Evolutionary conservation across 2,888 invertebrate species (phyloP), one percentile per base, ranked within the genome.

Genomic region (Agrotis exclamationis): DNA sequence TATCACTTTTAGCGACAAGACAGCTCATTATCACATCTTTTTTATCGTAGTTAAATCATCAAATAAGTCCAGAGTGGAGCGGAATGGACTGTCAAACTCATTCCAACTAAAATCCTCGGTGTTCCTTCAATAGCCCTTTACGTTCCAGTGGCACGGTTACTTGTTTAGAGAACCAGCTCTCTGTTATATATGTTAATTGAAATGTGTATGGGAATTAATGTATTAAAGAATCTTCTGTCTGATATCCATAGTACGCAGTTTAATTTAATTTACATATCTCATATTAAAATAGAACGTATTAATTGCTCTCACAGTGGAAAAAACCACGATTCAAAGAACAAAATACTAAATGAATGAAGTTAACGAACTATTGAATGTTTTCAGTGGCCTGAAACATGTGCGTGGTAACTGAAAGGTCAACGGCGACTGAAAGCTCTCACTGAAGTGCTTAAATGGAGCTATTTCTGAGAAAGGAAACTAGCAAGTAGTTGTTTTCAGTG

Each of bases 341-440:
- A 56, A 56, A 56, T 33, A 56, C 54, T 1, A 33, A 33, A 56
- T 56, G 33, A 56, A 33, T 6, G 56, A 28, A 68, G 4, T 67
- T 51, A 20, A 20, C 44, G 3, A 51, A 66, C 18, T 28, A 28
- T 67, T 68, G 28, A 51, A 11, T 51, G 14, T 44, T 66, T 44
- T 45, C 18, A 51, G 28, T 28, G 20, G 44, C 18, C n/a, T 67
- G 51, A 11, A 51, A 22, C 18, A 44, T 20, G 28, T 67, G 51
- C 44, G 67, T 67, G 68, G 14, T 22, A 20, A 44, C 20, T 20
- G 11, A 51, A 68, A 68, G 68, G 68, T 53, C 45, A 68, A 53
- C 14, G 18, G 14, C 14, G 14, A 66, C 11, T 28, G 20, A 44
- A 67, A 67, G 24, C 51, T 68, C 18, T 68, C 11, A 33, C 44